Base-by-base conservation (phyloP, 2,113 vertebrate genomes). In the Acanthisitta chloris region DNA sequence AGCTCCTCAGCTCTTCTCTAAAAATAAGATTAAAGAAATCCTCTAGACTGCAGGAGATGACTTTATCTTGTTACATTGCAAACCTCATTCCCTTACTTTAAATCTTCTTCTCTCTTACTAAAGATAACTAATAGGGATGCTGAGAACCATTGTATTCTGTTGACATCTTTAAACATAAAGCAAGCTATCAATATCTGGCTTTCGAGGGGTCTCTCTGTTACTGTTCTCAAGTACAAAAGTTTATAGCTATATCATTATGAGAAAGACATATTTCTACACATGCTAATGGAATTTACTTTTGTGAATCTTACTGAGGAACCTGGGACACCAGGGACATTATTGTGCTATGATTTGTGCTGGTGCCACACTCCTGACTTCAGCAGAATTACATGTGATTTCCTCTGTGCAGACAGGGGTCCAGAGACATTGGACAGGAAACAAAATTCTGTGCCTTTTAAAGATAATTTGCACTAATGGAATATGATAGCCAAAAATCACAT, bases 21-120 rank as follows among this genome's bases (percentile, higher is more conserved):
- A 95, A 96, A 97, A 96, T 92, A 94, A 97, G 96, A 97, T 97
- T 97, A 97, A 92, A 96, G 96, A 96, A 97, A 97, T 97, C 96
- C 96, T 67, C 92, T 69, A 88, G 93, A 86, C 94, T 96, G 92
- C 88, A 88, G 93, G 82, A 96, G 93, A 94, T 92, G 96, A 92
- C 96, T 97, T 97, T 96, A 96, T 96, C 96, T 96, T 65, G 90
- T 94, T 94, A 95, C 92, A 95, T 55, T 96, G 96, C 92, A 94
- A 97, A 95, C 93, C 93, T 91, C 90, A 97, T 95, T 96, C 94
- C 90, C 82, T 86, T 95, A 90, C 94, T 95, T 96, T 95, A 96
- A 96, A 97, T 95, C 96, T 97, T 96, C 96, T 95, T 96, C 96
- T 97, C 94, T 81, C 88, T 97, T 96, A 96, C 96, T 93, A 96